Conservation (phyloP, 2,113 vertebrate species). For the Merops nubicus region DNA sequence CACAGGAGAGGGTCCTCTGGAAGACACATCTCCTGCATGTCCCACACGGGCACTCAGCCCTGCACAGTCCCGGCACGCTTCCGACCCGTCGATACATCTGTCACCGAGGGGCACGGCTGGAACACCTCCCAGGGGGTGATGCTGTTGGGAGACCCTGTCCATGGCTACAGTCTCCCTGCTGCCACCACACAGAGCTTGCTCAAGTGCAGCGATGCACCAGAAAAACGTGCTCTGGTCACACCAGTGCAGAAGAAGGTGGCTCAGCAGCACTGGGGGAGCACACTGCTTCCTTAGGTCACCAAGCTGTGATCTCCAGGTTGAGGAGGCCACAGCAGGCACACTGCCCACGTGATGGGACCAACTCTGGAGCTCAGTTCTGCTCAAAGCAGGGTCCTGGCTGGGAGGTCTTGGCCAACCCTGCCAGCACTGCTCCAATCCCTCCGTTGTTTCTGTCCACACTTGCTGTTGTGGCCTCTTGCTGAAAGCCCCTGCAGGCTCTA, state of each 20-base stretch:
- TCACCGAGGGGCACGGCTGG: not conserved
- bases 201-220: accelerated
- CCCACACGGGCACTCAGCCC: not conserved
- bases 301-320: not conserved
- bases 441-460: not conserved
- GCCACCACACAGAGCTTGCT: not conserved
- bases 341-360: no score
- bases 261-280: not conserved
- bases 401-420: not conserved
- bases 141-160: accelerated
- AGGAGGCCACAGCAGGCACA: accelerated
- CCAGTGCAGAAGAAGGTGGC: not conserved
- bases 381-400: not conserved
- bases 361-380: not conserved
- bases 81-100: not conserved
- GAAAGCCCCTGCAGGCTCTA: not conserved
- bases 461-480: not conserved
- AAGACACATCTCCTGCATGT: not conserved
- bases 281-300: no score
- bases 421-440: not conserved
- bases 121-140: not conserved
- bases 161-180: not conserved
- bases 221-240: accelerated
- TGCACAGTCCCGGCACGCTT: accelerated
- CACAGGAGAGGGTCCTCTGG: not conserved